A percentile compares a stretch with the other conserved stretches of the same genome.
Evolutionary conservation across 2,113 vertebrate genomes (phyloP).

Genomic region (Anseranas semipalmata): DNA sequence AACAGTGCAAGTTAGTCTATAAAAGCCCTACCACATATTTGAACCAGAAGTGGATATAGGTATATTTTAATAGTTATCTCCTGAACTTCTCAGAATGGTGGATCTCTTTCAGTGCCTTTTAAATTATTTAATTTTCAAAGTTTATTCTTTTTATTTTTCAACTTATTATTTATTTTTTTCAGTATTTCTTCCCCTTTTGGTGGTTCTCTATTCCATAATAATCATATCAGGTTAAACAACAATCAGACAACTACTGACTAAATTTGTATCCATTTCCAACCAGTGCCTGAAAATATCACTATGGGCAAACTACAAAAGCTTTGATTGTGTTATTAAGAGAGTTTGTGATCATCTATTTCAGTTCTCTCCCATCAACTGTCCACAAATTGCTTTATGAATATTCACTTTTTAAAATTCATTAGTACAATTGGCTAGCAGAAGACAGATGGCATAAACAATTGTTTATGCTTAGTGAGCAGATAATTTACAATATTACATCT

Average conservation of each 20-base stretch:
- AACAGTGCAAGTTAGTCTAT: neutral
- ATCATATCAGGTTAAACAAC: neutral
- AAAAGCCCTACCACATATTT: neutral
- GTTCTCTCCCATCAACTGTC: neutral
- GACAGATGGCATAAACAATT: neutral
- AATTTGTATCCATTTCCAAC: neutral
- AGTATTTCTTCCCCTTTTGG: neutral
- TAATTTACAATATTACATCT: neutral
- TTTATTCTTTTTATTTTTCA: neutral
- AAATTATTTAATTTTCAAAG: neutral
- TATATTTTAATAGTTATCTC: neutral
- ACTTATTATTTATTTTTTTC: neutral
- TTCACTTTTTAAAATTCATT: neutral
- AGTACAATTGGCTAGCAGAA: neutral
- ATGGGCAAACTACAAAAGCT: neutral
- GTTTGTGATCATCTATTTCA: neutral
- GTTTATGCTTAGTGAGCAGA: neutral
- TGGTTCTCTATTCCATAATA: neutral
- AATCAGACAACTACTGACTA: neutral
- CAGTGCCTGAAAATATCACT: neutral
- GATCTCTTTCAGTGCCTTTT: neutral
- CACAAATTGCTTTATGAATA: neutral
- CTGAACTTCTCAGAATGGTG: neutral
- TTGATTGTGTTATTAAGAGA: neutral
- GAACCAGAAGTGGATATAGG: neutral